phyloP scores from a whole-genome alignment of 2,797 vertebrate species.

The Rhincodon typus region DNA sequence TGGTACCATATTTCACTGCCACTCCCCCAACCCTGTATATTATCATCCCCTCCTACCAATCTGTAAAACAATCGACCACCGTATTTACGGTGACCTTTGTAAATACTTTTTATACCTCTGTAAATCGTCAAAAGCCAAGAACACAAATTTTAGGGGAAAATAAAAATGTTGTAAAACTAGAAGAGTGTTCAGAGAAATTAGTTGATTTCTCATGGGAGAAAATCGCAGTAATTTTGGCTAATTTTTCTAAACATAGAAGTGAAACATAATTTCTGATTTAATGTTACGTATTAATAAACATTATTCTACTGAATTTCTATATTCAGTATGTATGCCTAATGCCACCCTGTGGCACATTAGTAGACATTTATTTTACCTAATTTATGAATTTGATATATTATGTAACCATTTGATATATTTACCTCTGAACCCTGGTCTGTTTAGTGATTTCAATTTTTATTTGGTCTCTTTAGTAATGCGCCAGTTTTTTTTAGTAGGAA shows the following conservation, averaged over 20 bases:
- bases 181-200: background rate
- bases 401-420: background rate
- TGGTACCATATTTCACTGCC: background rate
- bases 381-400: background rate
- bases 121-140: background rate
- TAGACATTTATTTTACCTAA: conserved; percentile 6
- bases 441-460: background rate
- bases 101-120: background rate
- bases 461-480: background rate
- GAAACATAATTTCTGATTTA: background rate
- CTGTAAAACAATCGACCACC: background rate
- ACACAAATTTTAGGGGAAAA: background rate
- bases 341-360: background rate
- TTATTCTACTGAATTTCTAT: background rate
- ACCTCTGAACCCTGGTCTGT: background rate
- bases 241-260: background rate
- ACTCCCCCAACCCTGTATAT: background rate
- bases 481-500: background rate
- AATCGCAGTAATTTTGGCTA: background rate
- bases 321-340: background rate
- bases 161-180: background rate
- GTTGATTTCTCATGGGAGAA: background rate
- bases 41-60: background rate
- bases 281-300: background rate
- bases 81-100: background rate